Conservation (phyloP, 2,888 invertebrate species). For the Hoplodrina ambigua region DNA sequence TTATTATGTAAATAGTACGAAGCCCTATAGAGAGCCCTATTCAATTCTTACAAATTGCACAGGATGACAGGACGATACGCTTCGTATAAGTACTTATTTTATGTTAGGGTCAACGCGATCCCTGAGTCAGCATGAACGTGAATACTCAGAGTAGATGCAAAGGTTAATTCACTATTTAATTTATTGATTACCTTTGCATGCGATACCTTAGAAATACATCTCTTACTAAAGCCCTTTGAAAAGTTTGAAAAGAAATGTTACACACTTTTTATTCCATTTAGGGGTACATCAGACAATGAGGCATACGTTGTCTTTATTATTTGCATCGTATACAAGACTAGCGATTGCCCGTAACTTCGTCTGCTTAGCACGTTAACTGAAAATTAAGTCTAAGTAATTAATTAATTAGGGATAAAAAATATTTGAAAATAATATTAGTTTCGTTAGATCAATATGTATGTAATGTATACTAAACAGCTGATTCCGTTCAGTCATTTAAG, state of each 20-base stretch:
- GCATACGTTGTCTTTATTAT: neutral
- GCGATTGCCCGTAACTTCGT: no score
- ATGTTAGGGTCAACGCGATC: conserved; percentile 31
- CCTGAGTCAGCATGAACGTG: conserved; percentile 51
- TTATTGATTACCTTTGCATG: conserved; percentile 28
- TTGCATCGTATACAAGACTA: no score
- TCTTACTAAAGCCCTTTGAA: conserved; percentile 9
- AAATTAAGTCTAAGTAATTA: no score
- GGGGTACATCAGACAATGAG: conserved; percentile 33
- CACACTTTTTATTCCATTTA: conserved; percentile 13
- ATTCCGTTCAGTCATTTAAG: no score
- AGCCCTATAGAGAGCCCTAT: conserved; percentile 11
- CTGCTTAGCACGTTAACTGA: no score
- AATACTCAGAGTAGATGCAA: conserved; percentile 21
- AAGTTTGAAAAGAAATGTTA: neutral
- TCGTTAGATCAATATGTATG: no score
- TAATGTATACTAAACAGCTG: no score
- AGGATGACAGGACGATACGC: conserved; percentile 41
- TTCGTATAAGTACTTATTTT: conserved; percentile 13
- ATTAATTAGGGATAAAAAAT: no score
- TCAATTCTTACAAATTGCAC: conserved; percentile 32
- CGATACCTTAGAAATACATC: conserved; percentile 21
- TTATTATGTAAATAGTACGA: no score
- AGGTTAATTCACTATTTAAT: conserved; percentile 23
- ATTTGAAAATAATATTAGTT: no score